Base-by-base conservation (phyloP, 2,113 vertebrate species). In the Ptilonorhynchus violaceus region DNA sequence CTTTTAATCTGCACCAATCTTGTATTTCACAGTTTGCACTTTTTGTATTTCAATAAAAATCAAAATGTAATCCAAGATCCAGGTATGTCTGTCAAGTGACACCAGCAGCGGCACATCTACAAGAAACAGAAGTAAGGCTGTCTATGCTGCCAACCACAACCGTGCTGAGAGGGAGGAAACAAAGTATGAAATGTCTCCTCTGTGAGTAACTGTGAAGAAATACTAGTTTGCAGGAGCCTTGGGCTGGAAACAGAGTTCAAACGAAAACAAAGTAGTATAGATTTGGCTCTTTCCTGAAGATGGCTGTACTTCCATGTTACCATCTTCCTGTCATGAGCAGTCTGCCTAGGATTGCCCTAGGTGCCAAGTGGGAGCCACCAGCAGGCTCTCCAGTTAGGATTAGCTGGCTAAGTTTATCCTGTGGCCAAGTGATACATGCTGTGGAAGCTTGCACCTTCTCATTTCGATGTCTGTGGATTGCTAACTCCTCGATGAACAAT, bases 41-140 rank as follows among this genome's bases (percentile, higher is more conserved):
- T 98, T 98, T 98, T 98, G 92, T 98, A 98, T 98, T 98, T 98
- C 98, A 98, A 98, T 98, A 98, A 98, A 98, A 97, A 97, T 92
- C 14, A 68, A 97, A 94, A 87, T 80, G 55, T 95, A 96, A 90
- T 94, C 94, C 75, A 59, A 90, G 59, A 56, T 68, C 28, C 44
- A 85, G 66, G 50, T 83, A 77, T 88, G 42, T 94, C 70, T 92
- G 53, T 97, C 56, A 13, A 28, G 55, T 37, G 70, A 73, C 60
- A 83, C 83, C 66, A 62, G 75, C 78, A 79, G 60, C 37, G 62
- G 69, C 64, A 62, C 24, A 9, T 72, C 42, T 76, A 5, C 56
- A 37, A 24, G 56, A 39, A 84, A 27, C 18, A 81, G 46, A 75
- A 55, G 35, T 28, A 30, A 56, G 44, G 63, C 55, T 80, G 60